Evolutionary conservation across 1,140 invertebrate genomes (phyloP).

Genomic region (Brachionus sp.): DNA sequence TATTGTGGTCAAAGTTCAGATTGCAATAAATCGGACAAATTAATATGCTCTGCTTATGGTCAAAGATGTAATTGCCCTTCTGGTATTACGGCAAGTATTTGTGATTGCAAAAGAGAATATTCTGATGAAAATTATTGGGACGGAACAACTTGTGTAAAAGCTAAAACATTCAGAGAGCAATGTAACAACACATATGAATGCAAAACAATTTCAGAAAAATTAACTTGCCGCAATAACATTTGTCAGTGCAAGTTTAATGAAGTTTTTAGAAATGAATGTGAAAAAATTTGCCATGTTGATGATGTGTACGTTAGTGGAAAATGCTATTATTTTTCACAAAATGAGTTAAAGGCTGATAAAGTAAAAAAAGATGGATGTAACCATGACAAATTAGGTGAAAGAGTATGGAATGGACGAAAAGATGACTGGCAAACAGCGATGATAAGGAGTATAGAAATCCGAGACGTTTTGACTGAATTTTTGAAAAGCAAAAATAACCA

Average conservation of each 20-base stretch:
- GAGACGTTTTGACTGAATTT: background rate
- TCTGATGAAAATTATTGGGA: background rate
- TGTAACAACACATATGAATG: background rate
- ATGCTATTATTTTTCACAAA: background rate
- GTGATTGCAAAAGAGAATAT: background rate
- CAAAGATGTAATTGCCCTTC: background rate
- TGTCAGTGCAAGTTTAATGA: background rate
- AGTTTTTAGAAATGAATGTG: background rate
- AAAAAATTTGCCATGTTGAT: background rate
- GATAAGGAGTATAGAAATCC: background rate
- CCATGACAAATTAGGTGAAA: background rate
- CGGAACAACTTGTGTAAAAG: background rate
- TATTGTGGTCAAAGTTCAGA: background rate
- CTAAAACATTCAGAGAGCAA: background rate
- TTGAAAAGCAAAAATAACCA: background rate
- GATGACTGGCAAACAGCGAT: background rate
- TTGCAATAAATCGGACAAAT: background rate
- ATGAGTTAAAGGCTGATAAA: background rate
- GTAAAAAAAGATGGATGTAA: background rate
- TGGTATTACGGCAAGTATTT: background rate
- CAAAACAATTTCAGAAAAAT: background rate
- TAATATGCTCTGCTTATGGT: background rate
- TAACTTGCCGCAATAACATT: background rate
- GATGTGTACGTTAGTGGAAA: background rate
- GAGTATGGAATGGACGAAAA: background rate